These are phyloP conservation scores for Diachasma alloeum DNA, from an alignment of 1,140 invertebrate genomes.

Conservation along the genomic window DNA sequence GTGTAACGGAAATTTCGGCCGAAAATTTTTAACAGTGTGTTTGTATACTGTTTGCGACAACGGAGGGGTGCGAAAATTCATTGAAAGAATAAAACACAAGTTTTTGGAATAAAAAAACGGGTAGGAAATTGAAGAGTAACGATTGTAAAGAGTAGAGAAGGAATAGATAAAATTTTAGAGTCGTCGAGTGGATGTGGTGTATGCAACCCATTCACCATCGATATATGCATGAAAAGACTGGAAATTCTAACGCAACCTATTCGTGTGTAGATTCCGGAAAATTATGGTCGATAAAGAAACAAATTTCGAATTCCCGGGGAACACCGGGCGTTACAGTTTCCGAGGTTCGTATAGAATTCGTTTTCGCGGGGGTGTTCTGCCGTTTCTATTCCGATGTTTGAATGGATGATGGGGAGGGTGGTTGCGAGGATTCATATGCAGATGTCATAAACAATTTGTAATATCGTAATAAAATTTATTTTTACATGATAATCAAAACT, in stretches of 20 bases:
- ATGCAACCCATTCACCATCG: background rate
- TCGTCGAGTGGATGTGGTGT: constrained; percentile 35
- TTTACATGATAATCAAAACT: background rate
- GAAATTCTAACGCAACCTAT: constrained; percentile 47
- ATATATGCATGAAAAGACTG: constrained; percentile 10
- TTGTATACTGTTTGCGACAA: constrained; percentile 28
- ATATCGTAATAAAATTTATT: background rate
- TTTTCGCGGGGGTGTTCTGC: background rate
- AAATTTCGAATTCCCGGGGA: constrained; percentile 59
- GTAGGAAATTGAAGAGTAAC: constrained; percentile 26
- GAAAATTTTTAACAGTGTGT: no score
- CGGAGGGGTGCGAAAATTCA: background rate
- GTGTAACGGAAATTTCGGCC: no score
- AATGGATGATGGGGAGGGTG: background rate
- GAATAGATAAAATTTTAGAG: constrained; percentile 59
- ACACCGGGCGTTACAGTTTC: constrained; percentile 56
- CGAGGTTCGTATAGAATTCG: constrained; percentile 25
- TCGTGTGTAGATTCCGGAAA: constrained; percentile 59
- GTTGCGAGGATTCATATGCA: background rate
- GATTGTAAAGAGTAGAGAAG: constrained; percentile 31
- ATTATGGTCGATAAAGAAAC: constrained; percentile 65
- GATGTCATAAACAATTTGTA: background rate
- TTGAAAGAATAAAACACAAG: background rate
- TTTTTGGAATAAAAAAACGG: constrained; percentile 18
- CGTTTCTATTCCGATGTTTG: constrained; percentile 17